Conservation (phyloP, 1,140 invertebrate species). For the Drosophila ambigua region DNA sequence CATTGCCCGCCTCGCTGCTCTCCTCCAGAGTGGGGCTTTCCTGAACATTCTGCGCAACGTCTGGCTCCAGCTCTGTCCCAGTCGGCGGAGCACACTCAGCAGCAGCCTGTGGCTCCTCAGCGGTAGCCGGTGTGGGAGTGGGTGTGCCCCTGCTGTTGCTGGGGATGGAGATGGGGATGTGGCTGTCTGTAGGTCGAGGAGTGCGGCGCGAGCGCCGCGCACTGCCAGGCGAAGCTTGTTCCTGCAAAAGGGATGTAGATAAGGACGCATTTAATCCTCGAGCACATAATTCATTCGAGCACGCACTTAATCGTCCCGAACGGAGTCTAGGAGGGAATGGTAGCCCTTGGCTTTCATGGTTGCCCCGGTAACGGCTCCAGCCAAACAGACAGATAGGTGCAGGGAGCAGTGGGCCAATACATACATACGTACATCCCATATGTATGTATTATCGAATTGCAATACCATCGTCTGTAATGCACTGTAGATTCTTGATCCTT, state of each 20-base stretch:
- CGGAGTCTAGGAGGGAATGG: too few relatives aligned
- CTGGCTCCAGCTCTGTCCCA: neutral
- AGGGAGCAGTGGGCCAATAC: too few relatives aligned
- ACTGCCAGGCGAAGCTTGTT: constrained; percentile 48
- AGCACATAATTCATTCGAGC: neutral
- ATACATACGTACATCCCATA: too few relatives aligned
- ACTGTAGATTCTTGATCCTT: too few relatives aligned
- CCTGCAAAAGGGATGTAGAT: constrained; percentile 43
- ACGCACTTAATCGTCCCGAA: too few relatives aligned
- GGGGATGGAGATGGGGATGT: too few relatives aligned
- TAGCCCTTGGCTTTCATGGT: too few relatives aligned
- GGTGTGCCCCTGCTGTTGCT: constrained; percentile 6
- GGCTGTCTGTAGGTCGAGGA: constrained; percentile 57
- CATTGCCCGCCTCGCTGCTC: constrained; percentile 20
- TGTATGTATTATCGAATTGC: too few relatives aligned
- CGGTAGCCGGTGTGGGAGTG: neutral
- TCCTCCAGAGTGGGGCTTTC: constrained; percentile 10
- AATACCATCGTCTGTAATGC: too few relatives aligned
- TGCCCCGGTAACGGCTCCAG: too few relatives aligned
- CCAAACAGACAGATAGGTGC: too few relatives aligned
- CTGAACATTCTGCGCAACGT: neutral
- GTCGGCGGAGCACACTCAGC: constrained; percentile 1
- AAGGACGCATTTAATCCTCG: constrained; percentile 23
- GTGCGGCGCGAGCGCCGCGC: constrained; percentile 66
- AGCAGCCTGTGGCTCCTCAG: constrained; percentile 4